Conservation (phyloP, 2,797 vertebrate species). For the Phalanger gymnotis region DNA sequence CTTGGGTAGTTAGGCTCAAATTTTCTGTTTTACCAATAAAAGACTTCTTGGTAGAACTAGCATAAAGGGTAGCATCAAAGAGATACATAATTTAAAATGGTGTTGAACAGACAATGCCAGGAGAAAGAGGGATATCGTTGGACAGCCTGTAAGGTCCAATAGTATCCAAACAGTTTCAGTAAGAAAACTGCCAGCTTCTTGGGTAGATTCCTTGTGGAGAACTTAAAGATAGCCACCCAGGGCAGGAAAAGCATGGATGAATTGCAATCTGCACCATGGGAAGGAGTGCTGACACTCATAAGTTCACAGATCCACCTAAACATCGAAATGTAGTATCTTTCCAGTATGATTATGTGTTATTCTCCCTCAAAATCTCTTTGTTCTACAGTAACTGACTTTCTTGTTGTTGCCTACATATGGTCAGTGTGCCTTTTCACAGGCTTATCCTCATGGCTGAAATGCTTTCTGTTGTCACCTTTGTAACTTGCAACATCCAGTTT, state of each 20-base stretch:
- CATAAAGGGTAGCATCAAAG: not conserved
- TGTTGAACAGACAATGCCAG: not conserved
- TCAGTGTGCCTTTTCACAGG: not conserved
- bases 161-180: not conserved
- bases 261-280: too few relatives aligned
- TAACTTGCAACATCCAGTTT: not conserved
- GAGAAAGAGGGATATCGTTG: not conserved
- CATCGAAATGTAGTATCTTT: not conserved
- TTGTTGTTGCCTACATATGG: not conserved
- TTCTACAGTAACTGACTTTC: not conserved
- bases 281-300: too few relatives aligned
- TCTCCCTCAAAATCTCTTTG: not conserved
- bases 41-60: not conserved
- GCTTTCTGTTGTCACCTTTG: not conserved
- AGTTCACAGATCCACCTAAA: not conserved
- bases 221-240: too few relatives aligned
- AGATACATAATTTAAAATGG: not conserved
- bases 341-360: not conserved
- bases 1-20: not conserved
- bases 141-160: too few relatives aligned
- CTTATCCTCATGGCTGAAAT: not conserved
- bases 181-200: not conserved
- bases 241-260: too few relatives aligned
- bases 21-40: not conserved
- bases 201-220: too few relatives aligned